Base-by-base conservation (phyloP, 2,797 vertebrate species). In the Squalus acanthias region DNA sequence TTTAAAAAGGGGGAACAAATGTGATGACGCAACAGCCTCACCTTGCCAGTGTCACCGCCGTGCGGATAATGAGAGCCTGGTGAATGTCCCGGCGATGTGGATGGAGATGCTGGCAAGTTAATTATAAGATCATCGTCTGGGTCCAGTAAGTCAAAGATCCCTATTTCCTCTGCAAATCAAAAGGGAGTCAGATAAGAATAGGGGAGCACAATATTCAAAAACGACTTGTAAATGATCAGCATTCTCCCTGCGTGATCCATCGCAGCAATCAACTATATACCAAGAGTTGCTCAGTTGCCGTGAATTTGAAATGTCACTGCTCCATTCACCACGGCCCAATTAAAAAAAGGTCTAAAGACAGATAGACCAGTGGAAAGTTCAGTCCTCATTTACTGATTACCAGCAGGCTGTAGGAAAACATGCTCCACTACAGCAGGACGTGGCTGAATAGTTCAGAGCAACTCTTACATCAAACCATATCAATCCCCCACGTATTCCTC, bases 21-120 rank as follows among this genome's bases (percentile, higher is more conserved):
- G 65, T 46, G 82, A 85, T n/a, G n/a, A 46, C 3, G 9, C 50
- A n/a, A 60, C 29, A 33, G 26, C 15, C 12, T 97, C 97, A 99
- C 99, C 99, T 99, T 99, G 98, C 99, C 98, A 98, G 98, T 98
- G 96, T 99, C 99, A 96, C 98, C 98, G 97, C 99, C 99, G 0
- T 99, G 99, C 97, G 98, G 99, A 97, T 99, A 99, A 98, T 99
- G 99, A 96, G 99, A 99, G 97, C 99, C 98, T 85, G 99, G 99
- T 97, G 99, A 99, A 98, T 99, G 99, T 76, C 99, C 99, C 87
- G 99, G 99, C 70, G 99, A 99, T 91, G 98, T 98, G 97, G 97
- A 99, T 96, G 99, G 99, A 65, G 98, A 99, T 97, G 99, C 99
- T 97, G 99, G 99, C 97, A 99, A 98, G 97, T 99, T 99, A 98